Evolutionary conservation across 2,888 invertebrate species (phyloP), one percentile per base, ranked within the genome.

Genomic region (Nomada ferruginata): DNA sequence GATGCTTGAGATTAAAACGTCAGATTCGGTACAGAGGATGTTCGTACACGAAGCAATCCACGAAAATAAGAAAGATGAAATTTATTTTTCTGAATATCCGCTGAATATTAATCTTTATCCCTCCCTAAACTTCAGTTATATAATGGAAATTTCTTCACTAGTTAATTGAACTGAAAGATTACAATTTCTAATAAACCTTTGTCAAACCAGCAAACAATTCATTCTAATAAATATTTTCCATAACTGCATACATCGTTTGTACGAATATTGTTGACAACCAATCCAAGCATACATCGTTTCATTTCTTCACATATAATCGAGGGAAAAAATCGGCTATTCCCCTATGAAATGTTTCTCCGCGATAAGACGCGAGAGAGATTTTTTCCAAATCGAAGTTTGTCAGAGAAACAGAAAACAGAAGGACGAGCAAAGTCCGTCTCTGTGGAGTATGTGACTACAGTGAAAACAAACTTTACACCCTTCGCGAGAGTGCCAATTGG

Each of bases 1-100:
- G 91, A 92, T 92, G 90, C 91, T 92, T 90, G 90, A 93, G 92
- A 93, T 93, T 92, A 92, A 93, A 92, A 92, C 88, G 92, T 93
- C 92, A 92, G 91, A 91, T 91, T 90, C 87, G 89, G 87, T 77
- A 79, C 63, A 64, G 82, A 69, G 59, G 61, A 88, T 83, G 86
- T 83, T 89, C 88, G 87, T 82, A 82, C 85, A 84, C 82, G 84
- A 85, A 84, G 87, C 82, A 65, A 79, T 80, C 76, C 74, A 79
- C 82, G 76, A 57, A 63, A 64, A 47, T 72, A 63, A 63, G 57
- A 42, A 55, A 50, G 23, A 65, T 76, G 7, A 36, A 36, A 36
- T 36, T 36, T 36, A 36, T 36, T 7, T 7, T 36, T 36, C 36
- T 36, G 36, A 36, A 36, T 36, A 36, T 36, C 7, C 7, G 36